These are phyloP conservation scores for Proteles cristata DNA, from an alignment of 2,113 vertebrate species.

Conservation along the genomic window DNA sequence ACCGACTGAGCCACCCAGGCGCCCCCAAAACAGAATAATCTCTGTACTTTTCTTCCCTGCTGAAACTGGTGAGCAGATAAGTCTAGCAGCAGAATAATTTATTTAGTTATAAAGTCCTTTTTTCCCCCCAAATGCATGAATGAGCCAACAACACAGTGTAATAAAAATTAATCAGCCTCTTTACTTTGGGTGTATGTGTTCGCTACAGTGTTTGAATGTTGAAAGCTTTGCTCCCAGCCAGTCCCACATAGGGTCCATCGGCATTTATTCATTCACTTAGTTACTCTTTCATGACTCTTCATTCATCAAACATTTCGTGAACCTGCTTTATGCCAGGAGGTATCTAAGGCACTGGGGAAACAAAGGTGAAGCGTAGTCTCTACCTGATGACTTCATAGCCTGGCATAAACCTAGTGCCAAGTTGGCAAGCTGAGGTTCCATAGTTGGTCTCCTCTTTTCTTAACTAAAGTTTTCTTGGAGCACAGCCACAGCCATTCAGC, in stretches of 20 bases:
- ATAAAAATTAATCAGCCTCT: not conserved
- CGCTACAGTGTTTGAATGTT: not conserved
- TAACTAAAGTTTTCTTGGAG: constrained; percentile 11
- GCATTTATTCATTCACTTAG: not conserved
- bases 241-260: not conserved
- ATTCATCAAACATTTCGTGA: not conserved
- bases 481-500: not conserved
- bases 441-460: not conserved
- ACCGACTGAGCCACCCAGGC: too few relatives aligned
- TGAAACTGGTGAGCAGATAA: not conserved
- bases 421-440: not conserved
- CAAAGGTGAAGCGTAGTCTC: not conserved
- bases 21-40: too few relatives aligned
- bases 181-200: not conserved
- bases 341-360: not conserved
- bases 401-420: not conserved
- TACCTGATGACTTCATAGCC: not conserved
- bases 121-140: not conserved
- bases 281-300: not conserved
- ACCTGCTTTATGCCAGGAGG: not conserved
- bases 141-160: not conserved
- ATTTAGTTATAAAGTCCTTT: not conserved
- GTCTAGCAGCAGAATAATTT: not conserved
- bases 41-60: not conserved
- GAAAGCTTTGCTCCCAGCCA: not conserved